These are phyloP conservation scores for Isoperla grammatica DNA, from an alignment of 2,888 invertebrate genomes.

Conservation along the genomic window DNA sequence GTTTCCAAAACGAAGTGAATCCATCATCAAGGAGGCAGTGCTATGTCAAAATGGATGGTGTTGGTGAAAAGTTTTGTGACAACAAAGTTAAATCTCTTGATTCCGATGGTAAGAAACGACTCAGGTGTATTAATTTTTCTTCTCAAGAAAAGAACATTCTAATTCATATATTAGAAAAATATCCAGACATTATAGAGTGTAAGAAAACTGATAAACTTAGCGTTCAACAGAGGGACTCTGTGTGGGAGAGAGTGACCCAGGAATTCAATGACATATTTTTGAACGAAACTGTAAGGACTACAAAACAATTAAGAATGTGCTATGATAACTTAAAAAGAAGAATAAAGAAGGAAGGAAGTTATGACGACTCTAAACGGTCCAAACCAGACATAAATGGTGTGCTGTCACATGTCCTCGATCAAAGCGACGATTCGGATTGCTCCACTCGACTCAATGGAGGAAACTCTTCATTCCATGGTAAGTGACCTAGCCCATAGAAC, in stretches of 20 bases:
- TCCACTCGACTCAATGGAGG: constrained; percentile 4
- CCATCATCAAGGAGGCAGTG: too few species aligned
- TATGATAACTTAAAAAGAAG: constrained; percentile 26
- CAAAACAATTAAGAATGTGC: constrained; percentile 24
- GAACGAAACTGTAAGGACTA: constrained; percentile 21
- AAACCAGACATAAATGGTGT: neutral
- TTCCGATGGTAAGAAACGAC: constrained; percentile 17
- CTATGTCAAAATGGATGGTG: neutral
- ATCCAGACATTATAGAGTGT: constrained; percentile 21
- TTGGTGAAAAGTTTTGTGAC: neutral
- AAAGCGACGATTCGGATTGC: constrained; percentile 22
- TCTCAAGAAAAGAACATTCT: constrained; percentile 26
- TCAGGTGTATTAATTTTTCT: constrained; percentile 24
- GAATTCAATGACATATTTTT: constrained; percentile 25
- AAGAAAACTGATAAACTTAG: constrained; percentile 24
- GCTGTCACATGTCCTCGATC: neutral
- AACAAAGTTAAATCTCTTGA: constrained; percentile 1
- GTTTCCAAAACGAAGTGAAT: too few species aligned
- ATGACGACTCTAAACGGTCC: constrained; percentile 1
- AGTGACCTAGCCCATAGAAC: too few species aligned
- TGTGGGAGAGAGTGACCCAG: constrained; percentile 24
- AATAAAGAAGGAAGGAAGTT: constrained; percentile 11
- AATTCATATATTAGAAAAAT: constrained; percentile 27
- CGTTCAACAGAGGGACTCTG: constrained; percentile 20
- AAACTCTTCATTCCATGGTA: neutral